These are phyloP conservation scores for Lates calcarifer DNA, from an alignment of 2,113 vertebrate genomes.

Conservation along the genomic window DNA sequence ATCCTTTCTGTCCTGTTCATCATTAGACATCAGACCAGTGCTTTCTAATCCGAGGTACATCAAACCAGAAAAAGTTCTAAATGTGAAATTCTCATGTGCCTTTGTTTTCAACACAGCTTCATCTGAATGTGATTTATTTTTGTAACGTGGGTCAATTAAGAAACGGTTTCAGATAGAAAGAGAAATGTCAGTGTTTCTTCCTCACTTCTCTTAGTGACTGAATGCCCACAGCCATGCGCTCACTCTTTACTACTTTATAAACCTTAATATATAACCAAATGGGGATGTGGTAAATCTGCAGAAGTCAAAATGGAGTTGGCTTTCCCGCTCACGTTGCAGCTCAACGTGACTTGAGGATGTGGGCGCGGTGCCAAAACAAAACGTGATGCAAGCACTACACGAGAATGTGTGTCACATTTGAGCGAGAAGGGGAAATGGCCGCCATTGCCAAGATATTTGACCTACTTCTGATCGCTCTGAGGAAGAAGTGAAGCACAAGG, in stretches of 20 bases:
- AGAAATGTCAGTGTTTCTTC: background rate
- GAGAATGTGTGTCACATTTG: conserved; percentile 82
- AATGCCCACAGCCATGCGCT: background rate
- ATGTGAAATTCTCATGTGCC: background rate
- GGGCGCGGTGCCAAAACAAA: conserved; percentile 60
- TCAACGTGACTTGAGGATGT: conserved; percentile 79
- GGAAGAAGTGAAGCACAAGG: background rate
- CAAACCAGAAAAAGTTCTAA: background rate
- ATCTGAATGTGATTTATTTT: background rate
- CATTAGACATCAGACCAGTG: background rate
- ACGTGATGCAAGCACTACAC: conserved; percentile 72
- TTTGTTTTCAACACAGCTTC: background rate
- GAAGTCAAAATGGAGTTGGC: background rate
- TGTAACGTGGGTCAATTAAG: background rate
- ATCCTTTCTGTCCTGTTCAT: background rate
- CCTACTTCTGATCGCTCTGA: conserved; percentile 64
- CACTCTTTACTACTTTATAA: background rate
- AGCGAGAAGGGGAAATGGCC: conserved; percentile 66
- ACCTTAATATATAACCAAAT: background rate
- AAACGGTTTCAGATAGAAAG: background rate
- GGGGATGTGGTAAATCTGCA: background rate
- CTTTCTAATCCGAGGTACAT: background rate
- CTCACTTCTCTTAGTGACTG: background rate
- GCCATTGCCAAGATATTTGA: conserved; percentile 75
- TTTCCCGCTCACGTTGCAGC: conserved; percentile 75